Evolutionary conservation across 1,140 invertebrate species (phyloP), one percentile per base, ranked within the genome.

Genomic region (Phymastichus coffea): DNA sequence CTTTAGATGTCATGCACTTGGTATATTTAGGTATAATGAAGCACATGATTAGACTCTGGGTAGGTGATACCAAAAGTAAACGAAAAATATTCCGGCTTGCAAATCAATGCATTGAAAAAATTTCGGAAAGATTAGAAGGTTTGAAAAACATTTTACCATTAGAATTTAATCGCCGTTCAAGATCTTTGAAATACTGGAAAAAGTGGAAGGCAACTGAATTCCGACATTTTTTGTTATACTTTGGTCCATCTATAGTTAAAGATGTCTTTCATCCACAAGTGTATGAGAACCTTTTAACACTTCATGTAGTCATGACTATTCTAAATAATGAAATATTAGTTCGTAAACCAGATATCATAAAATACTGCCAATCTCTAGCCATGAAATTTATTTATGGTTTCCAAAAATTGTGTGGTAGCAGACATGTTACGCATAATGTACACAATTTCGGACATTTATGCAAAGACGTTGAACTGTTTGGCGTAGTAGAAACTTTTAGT

Each of bases 191-290:
- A n/a, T n/a, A n/a, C n/a, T n/a, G n/a, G n/a, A n/a, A n/a, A n/a
- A n/a, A n/a, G 15, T 65, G 66, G 56, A 65, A 67, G 47, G 63
- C 54, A 35, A 64, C 56, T 14, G 53, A 52, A 41, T 66, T 62
- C n/a, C 56, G 43, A 52, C 14, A 60, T 61, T 30, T 66, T 52
- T 35, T 66, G 7, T 38, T 66, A 9, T 66, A 63, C 28, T 2
- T 26, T 14, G 62, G 65, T 12, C 56, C n/a, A n/a, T n/a, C 56
- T 28, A 28, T 62, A 10, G 44, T 64, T 15, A 15, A 62, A 3
- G 12, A 37, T 38, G 30, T 47, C 22, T 54, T 63, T 30, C 38
- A 64, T 19, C 35, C 62, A 8, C 22, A 41, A 25, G 19, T 23
- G 10, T 30, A 47, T n/a, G 46, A 38, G 10, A 30, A 20, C 63